Percentiles rank a stretch among this genome's conserved stretches.
phyloP scores from a whole-genome alignment of 2,888 invertebrate species.

The Junonia oenone region DNA sequence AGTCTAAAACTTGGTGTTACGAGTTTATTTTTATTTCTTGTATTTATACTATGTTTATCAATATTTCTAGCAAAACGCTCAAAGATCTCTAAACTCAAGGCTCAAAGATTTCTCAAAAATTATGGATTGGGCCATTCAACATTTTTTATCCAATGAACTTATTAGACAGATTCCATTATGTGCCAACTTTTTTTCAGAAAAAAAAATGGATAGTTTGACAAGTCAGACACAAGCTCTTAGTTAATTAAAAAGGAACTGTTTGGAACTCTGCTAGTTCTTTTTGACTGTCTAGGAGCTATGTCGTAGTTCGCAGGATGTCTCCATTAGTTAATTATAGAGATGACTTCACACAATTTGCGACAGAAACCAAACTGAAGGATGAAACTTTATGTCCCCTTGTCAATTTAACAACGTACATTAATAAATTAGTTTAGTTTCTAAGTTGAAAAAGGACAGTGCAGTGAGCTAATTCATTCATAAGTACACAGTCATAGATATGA shows the following conservation, averaged over 20 bases:
- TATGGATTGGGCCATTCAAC: too few relatives aligned
- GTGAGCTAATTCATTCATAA: too few relatives aligned
- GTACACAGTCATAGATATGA: too few relatives aligned
- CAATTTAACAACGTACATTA: not conserved
- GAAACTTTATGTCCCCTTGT: not conserved
- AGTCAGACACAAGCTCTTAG: not conserved
- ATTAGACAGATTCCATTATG: too few relatives aligned
- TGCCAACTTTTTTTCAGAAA: not conserved
- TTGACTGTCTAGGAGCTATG: not conserved
- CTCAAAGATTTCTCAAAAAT: too few relatives aligned
- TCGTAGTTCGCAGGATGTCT: not conserved
- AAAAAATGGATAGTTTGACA: not conserved
- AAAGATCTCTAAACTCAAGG: too few relatives aligned
- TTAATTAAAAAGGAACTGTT: not conserved
- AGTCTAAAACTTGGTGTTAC: too few relatives aligned
- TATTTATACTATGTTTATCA: too few relatives aligned
- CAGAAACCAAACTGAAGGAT: not conserved
- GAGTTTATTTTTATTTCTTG: too few relatives aligned
- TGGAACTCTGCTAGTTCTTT: not conserved
- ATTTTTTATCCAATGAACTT: too few relatives aligned
- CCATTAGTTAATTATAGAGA: conserved; percentile 4
- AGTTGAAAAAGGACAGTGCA: not conserved
- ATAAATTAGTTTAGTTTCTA: too few relatives aligned
- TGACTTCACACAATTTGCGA: not conserved
- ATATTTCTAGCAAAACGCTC: too few relatives aligned